Evolutionary conservation across 2,888 invertebrate species (phyloP).

Genomic region (Eilema caniola): DNA sequence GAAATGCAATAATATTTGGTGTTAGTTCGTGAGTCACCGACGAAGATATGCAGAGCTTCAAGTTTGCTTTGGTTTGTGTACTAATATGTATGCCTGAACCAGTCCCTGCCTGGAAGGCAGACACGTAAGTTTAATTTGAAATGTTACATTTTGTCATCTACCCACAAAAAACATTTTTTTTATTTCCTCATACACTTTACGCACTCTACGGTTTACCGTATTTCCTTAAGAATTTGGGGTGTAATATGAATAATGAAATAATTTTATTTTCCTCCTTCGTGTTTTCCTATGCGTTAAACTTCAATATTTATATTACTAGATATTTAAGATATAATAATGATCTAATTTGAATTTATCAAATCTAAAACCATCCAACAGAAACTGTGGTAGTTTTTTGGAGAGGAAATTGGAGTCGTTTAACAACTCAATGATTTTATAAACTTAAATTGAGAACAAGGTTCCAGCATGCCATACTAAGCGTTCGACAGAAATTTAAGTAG

Average conservation of each 20-base stretch:
- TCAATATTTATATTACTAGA: too few relatives aligned
- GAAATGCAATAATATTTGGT: constrained; percentile 51
- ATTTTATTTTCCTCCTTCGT: background rate
- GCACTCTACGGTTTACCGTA: background rate
- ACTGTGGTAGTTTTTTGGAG: background rate
- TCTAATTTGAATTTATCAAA: too few relatives aligned
- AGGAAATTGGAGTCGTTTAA: too few relatives aligned
- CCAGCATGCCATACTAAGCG: background rate
- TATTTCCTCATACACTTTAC: background rate
- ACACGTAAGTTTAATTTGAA: constrained; percentile 62
- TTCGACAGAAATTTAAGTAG: background rate
- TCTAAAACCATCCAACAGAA: too few relatives aligned
- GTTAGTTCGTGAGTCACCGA: constrained; percentile 69
- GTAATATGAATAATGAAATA: too few relatives aligned
- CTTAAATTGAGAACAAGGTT: background rate
- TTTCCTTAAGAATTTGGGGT: too few relatives aligned
- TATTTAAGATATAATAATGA: too few relatives aligned
- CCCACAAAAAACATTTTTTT: background rate
- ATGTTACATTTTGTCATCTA: constrained; percentile 4
- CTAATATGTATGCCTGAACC: constrained; percentile 73
- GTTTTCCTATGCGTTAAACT: too few relatives aligned
- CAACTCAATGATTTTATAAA: background rate
- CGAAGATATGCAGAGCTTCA: constrained; percentile 69
- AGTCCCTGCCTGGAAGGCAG: constrained; percentile 72
- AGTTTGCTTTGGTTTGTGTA: constrained; percentile 65